phyloP scores from a whole-genome alignment of 2,113 vertebrate genomes.

The Mirounga angustirostris region DNA sequence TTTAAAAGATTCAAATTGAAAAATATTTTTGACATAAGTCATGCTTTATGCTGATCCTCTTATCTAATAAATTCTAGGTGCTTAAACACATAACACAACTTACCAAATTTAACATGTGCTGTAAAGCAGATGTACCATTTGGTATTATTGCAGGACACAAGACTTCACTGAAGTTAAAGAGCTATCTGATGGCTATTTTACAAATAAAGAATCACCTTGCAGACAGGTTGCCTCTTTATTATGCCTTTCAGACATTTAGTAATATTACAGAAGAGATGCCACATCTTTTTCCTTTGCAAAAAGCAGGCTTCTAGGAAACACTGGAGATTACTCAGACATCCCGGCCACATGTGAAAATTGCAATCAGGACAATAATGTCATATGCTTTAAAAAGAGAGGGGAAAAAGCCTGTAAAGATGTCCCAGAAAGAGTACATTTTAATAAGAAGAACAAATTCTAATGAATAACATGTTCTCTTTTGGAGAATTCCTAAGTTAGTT shows the following conservation, averaged over 20 bases:
- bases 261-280: background rate
- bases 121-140: background rate
- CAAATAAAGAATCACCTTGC: background rate
- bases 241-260: background rate
- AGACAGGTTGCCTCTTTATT: background rate
- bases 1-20: background rate
- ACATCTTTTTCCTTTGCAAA: background rate
- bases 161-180: background rate
- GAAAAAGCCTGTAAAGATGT: background rate
- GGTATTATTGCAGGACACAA: background rate
- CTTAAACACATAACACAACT: background rate
- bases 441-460: background rate
- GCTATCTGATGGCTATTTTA: background rate
- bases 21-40: background rate
- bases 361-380: background rate
- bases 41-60: background rate
- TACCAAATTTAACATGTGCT: background rate
- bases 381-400: background rate
- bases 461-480: background rate
- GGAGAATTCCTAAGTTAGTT: background rate
- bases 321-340: background rate
- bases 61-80: background rate
- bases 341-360: background rate
- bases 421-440: background rate
- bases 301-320: background rate